Conservation (phyloP, 2,113 vertebrate species). For the Axis porcinus region DNA sequence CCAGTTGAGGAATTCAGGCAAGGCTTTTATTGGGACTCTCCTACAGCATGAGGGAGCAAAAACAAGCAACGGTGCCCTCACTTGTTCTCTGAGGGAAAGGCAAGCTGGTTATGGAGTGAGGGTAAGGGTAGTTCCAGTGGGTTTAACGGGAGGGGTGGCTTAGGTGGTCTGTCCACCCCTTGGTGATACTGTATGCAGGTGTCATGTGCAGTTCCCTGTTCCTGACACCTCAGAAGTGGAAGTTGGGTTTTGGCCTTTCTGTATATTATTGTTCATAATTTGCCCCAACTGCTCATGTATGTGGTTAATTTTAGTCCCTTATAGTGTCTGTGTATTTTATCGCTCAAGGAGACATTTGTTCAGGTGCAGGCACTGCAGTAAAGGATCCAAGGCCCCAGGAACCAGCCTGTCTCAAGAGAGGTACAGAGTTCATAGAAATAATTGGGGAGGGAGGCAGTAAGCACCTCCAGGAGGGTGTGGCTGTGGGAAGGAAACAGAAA, state of each 20-base stretch:
- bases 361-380: background rate
- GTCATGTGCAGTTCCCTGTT: background rate
- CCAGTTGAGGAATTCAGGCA: background rate
- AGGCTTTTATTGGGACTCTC: background rate
- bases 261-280: background rate
- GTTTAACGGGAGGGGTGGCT: background rate
- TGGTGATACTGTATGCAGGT: background rate
- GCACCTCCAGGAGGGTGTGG: background rate
- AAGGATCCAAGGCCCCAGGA: background rate
- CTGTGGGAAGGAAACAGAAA: background rate
- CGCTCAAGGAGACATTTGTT: background rate
- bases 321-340: background rate
- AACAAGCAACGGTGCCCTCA: background rate
- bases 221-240: background rate
- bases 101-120: background rate
- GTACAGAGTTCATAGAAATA: background rate
- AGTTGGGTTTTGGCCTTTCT: background rate
- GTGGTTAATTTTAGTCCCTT: background rate
- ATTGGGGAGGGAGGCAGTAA: background rate
- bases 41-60: background rate
- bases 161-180: background rate
- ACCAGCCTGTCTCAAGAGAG: background rate
- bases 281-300: background rate
- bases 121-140: background rate
- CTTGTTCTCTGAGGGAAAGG: background rate